phyloP scores from a whole-genome alignment of 2,888 invertebrate species.

The Rhingia rostrata region DNA sequence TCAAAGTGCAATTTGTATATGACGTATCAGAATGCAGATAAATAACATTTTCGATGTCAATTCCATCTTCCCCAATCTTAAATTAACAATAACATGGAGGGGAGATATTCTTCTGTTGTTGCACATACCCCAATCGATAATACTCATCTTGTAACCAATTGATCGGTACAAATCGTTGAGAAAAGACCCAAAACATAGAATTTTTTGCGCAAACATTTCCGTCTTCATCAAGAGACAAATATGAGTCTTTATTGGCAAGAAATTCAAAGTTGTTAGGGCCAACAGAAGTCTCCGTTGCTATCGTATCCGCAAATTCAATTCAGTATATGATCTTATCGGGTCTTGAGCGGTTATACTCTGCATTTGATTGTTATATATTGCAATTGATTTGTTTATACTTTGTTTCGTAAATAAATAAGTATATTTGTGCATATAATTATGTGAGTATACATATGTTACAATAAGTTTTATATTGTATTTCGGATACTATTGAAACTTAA shows the following conservation, averaged over 20 bases:
- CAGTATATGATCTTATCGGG: constrained; percentile 60
- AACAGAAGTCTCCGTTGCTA: constrained; percentile 43
- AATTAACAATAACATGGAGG: background rate
- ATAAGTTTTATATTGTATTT: background rate
- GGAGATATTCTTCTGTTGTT: background rate
- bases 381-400: constrained; percentile 22
- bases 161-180: constrained; percentile 46
- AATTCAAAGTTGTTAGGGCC: constrained; percentile 55
- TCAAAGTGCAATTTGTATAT: too few relatives aligned
- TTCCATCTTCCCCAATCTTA: background rate
- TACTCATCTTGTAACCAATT: constrained; percentile 27
- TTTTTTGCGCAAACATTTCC: constrained; percentile 52
- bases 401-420: constrained; percentile 1
- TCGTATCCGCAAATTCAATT: constrained; percentile 51
- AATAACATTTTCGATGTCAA: too few relatives aligned
- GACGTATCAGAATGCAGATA: too few relatives aligned
- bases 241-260: constrained; percentile 54
- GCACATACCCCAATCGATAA: constrained; percentile 18
- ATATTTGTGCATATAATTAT: background rate
- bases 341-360: constrained; percentile 52
- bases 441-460: constrained; percentile 10
- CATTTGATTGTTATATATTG: constrained; percentile 13
- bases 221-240: constrained; percentile 28
- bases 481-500: background rate
- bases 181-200: constrained; percentile 31